A percentile compares a stretch with the other conserved stretches of the same genome.
These are phyloP conservation scores for Gortyna flavago DNA, from an alignment of 2,888 invertebrate species.

Conservation along the genomic window DNA sequence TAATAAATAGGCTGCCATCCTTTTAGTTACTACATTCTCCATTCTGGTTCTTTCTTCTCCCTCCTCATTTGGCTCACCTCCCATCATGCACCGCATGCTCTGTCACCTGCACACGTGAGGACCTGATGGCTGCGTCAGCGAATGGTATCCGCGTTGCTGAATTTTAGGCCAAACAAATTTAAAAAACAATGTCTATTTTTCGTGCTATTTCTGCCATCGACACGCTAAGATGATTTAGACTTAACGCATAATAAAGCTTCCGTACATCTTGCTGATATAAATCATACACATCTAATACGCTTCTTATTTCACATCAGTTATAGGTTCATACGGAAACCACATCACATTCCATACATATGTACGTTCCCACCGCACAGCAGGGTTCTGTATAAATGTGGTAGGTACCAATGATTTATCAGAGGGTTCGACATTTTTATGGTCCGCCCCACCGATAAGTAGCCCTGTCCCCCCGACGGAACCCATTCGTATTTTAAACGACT, in stretches of 20 bases:
- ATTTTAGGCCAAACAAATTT: neutral
- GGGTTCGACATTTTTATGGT: conserved; percentile 54
- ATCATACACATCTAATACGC: neutral
- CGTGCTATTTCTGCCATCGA: neutral
- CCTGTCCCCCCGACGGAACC: conserved; percentile 5
- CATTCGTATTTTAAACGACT: conserved; percentile 52
- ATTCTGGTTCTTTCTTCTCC: neutral
- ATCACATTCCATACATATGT: neutral
- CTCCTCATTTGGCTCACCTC: neutral
- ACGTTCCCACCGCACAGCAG: neutral
- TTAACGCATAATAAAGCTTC: neutral
- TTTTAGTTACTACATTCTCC: neutral
- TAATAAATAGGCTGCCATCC: neutral
- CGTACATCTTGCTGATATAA: too few relatives aligned
- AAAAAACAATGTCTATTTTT: neutral
- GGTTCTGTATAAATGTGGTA: conserved; percentile 20
- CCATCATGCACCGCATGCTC: neutral
- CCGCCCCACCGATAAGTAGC: conserved; percentile 31
- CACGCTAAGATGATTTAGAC: neutral
- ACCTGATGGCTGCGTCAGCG: neutral
- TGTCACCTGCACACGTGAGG: neutral
- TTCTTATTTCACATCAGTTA: neutral
- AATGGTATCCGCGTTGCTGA: neutral
- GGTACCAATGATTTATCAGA: conserved; percentile 45
- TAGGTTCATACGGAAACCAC: neutral